Evolutionary conservation across 2,797 vertebrate genomes (phyloP), one percentile per base, ranked within the genome.

Genomic region (Pelobates cultripes): DNA sequence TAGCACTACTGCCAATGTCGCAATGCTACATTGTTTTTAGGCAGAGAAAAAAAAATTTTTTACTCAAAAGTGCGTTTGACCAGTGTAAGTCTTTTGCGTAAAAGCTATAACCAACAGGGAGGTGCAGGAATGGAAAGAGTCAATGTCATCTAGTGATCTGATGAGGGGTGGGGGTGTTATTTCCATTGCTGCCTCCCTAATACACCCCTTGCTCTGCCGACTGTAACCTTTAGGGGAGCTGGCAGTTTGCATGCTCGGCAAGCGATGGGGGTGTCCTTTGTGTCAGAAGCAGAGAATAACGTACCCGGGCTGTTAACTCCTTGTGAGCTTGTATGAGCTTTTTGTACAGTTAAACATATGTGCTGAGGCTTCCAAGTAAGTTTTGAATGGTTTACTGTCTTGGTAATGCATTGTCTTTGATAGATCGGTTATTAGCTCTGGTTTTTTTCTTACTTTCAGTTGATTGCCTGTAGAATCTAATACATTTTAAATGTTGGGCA

Each of bases 251-350:
- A 40, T 14, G 64, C 14, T 41, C 15, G n/a, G 57, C 43, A 14
- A 13, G 61, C 61, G 12, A 60, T 60, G 79, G 73, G 73, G 76
- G 60, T 73, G 43, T 53, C 51, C 76, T 78, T 83, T 83, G 81
- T 73, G 81, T 74, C 55, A 51, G 45, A 45, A 17, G 47, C 47
- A n/a, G 40, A 40, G 71, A 12, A 10, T 45, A 17, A 40, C 10
- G 9, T 45, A 42, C n/a, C 5, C 43, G 70, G 43, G 17, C 69
- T 44, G 3, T 83, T 83, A 83, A 83, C 81, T 44, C 70, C 40
- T 83, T 55, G 7, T 3, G 57, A 4, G 15, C 14, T 17, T 0
- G 57, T 4, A 51, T 60, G 57, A n/a, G 57, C 10, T 60, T 10
- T 4, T 2, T n/a, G 57, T 13, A 60, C 57, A 60, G 57, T 60